These are phyloP conservation scores for Chloroceryle amazona DNA, from an alignment of 2,797 vertebrate species.

Conservation along the genomic window DNA sequence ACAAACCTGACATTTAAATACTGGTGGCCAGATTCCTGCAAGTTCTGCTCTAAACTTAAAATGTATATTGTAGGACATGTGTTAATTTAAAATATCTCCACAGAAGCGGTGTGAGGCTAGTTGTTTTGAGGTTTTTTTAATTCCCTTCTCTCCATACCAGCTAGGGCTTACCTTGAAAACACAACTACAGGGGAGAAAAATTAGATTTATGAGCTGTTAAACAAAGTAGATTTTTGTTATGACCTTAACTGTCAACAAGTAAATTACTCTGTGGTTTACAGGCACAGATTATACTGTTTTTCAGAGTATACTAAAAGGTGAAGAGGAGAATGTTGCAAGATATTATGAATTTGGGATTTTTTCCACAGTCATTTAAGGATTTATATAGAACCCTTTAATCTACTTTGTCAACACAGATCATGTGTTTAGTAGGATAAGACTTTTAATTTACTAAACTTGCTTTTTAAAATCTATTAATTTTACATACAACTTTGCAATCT, in stretches of 20 bases:
- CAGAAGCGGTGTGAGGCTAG: background rate
- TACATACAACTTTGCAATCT: background rate
- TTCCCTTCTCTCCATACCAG: background rate
- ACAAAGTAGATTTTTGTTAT: constrained; percentile 45
- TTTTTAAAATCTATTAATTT: constrained; percentile 12
- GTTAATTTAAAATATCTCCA: background rate
- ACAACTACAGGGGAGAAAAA: background rate
- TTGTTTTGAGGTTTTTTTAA: background rate
- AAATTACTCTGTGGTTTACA: constrained; percentile 48
- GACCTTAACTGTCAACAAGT: constrained; percentile 47
- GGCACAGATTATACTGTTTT: background rate
- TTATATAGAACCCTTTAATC: constrained; percentile 25
- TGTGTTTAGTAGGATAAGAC: constrained; percentile 9
- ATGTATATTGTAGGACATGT: background rate
- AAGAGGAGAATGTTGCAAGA: background rate
- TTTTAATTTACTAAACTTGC: constrained; percentile 12
- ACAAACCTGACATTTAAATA: background rate
- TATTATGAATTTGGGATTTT: background rate
- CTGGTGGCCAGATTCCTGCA: background rate
- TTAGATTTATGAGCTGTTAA: constrained; percentile 30
- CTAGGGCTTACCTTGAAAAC: background rate
- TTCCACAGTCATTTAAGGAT: constrained; percentile 6
- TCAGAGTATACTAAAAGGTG: background rate
- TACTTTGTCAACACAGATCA: background rate
- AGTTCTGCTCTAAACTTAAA: background rate